phyloP scores from a whole-genome alignment of 2,113 vertebrate genomes.

The Myrmecophaga tridactyla region DNA sequence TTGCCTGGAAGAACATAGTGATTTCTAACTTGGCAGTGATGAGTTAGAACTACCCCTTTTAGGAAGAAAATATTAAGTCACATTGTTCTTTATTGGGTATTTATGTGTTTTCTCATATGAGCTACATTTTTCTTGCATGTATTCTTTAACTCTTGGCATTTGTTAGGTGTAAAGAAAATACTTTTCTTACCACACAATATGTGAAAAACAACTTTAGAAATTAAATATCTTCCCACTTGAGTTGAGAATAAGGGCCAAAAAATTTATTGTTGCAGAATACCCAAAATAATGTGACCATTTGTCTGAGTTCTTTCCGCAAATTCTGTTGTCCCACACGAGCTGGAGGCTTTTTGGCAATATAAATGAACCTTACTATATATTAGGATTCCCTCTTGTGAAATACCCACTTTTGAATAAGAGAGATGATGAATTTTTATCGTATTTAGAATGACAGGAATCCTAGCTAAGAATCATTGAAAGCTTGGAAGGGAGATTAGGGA shows the following conservation, averaged over 20 bases:
- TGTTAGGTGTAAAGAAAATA: constrained; percentile 10
- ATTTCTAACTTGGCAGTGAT: constrained; percentile 82
- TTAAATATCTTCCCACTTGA: constrained; percentile 35
- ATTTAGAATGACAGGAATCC: neutral
- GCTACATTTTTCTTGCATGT: neutral
- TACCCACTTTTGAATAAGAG: neutral
- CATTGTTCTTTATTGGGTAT: constrained; percentile 69
- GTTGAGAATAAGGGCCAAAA: constrained; percentile 10
- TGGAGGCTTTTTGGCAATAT: constrained; percentile 3
- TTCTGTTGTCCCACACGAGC: neutral
- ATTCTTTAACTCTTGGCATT: neutral
- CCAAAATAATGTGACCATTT: constrained; percentile 36
- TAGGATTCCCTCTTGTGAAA: constrained; percentile 48
- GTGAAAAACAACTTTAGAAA: constrained; percentile 39
- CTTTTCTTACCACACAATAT: neutral
- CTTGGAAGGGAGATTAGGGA: neutral
- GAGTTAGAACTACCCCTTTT: constrained; percentile 74
- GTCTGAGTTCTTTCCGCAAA: constrained; percentile 29
- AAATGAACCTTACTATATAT: constrained; percentile 44
- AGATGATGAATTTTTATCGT: neutral
- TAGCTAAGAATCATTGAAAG: neutral
- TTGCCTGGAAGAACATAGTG: constrained; percentile 78
- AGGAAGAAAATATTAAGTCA: constrained; percentile 74
- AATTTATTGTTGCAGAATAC: constrained; percentile 48
- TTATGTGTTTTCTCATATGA: constrained; percentile 13